Conservation (phyloP, 2,888 invertebrate species). For the Rhagophthalmus giganteus region DNA sequence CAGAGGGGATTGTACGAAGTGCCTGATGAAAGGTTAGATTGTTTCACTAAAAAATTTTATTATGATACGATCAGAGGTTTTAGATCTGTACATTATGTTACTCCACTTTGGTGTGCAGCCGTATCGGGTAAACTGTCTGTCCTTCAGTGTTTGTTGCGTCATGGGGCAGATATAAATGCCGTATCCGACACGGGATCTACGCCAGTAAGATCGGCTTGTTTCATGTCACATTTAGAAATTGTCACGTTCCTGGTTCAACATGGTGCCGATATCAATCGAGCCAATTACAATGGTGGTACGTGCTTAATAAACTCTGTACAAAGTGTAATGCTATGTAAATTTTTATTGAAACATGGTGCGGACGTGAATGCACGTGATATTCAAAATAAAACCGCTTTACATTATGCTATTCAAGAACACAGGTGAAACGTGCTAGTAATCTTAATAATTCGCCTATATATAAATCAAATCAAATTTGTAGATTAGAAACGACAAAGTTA, state of each 20-base stretch:
- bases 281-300: slow-evolving; percentile 91
- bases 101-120: slow-evolving; percentile 91
- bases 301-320: slow-evolving; percentile 93
- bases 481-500: slow-evolving; percentile 80
- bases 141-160: slow-evolving; percentile 74
- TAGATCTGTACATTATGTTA: slow-evolving; percentile 75
- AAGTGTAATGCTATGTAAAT: slow-evolving; percentile 77
- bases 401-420: slow-evolving; percentile 89
- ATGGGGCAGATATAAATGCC: slow-evolving; percentile 85
- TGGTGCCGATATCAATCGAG: slow-evolving; percentile 80
- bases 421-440: slow-evolving; percentile 50
- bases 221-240: slow-evolving; percentile 85
- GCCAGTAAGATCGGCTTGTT: slow-evolving; percentile 88
- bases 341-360: slow-evolving; percentile 78
- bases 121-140: slow-evolving; percentile 80
- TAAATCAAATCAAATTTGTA: too few species aligned
- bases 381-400: slow-evolving; percentile 88
- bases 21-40: slow-evolving; percentile 75
- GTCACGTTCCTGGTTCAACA: slow-evolving; percentile 75
- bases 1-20: slow-evolving; percentile 84
- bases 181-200: slow-evolving; percentile 87
- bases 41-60: too few species aligned
- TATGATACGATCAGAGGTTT: too few species aligned
- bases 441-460: too few species aligned
- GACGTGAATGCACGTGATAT: slow-evolving; percentile 85